phyloP scores from a whole-genome alignment of 2,113 vertebrate genomes.

The Dryoscopus gambensis region DNA sequence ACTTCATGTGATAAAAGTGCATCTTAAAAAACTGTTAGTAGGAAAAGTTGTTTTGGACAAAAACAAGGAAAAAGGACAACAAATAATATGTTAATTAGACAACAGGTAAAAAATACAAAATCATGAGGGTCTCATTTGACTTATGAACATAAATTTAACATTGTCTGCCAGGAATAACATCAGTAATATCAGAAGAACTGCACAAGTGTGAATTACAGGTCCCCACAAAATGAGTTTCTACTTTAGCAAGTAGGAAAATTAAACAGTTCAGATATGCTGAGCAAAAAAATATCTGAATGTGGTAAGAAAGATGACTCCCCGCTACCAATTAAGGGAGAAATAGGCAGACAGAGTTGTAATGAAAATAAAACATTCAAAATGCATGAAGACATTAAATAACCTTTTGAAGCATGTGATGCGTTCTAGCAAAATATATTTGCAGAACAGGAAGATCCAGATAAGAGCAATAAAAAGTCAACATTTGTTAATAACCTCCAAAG shows the following conservation, averaged over 20 bases:
- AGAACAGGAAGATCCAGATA: conserved; percentile 13
- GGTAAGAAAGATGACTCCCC: neutral
- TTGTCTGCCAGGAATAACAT: neutral
- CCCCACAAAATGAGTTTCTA: neutral
- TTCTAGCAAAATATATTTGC: conserved; percentile 18
- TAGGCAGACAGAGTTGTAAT: neutral
- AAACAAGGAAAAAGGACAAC: neutral
- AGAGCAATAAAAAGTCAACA: conserved; percentile 29
- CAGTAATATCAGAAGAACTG: neutral
- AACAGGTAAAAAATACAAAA: neutral
- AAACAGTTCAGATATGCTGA: neutral
- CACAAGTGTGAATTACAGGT: neutral
- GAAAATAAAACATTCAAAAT: conserved; percentile 39
- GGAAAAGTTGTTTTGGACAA: neutral
- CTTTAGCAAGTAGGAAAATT: neutral
- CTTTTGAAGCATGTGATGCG: conserved; percentile 22
- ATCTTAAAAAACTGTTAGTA: neutral
- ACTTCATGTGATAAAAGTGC: neutral
- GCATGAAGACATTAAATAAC: conserved; percentile 50
- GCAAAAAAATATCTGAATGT: neutral
- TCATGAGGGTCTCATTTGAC: neutral
- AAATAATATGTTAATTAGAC: neutral
- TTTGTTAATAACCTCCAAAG: conserved; percentile 4
- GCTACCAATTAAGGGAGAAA: conserved; percentile 26
- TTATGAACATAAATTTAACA: neutral